Percentiles rank a stretch among this genome's conserved stretches.
These are phyloP conservation scores for Drosophila pegasa DNA, from an alignment of 2,888 invertebrate genomes.

Conservation along the genomic window DNA sequence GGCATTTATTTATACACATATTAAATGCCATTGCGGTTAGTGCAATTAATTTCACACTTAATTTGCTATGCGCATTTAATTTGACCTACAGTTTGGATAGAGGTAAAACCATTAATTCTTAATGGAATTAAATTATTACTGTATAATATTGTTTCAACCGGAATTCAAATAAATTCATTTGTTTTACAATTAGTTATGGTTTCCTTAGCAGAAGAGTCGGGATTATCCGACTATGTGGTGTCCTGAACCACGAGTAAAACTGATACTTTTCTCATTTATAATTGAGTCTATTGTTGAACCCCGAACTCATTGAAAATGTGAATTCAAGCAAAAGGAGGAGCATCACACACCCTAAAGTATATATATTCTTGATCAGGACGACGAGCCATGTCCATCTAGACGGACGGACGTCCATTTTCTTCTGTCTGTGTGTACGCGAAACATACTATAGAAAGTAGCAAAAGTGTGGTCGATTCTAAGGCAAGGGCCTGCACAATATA, in stretches of 20 bases:
- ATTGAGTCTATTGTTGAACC: too few species aligned
- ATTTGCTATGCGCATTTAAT: conserved; percentile 26
- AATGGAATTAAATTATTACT: conserved; percentile 19
- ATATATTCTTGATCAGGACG: too few species aligned
- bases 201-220: not conserved
- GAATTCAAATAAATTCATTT: not conserved
- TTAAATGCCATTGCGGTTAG: conserved; percentile 1
- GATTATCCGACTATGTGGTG: not conserved
- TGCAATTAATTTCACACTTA: conserved; percentile 42
- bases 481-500: too few species aligned
- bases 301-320: too few species aligned
- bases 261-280: not conserved
- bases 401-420: too few species aligned
- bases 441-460: too few species aligned
- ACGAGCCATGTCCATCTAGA: too few species aligned
- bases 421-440: too few species aligned
- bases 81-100: not conserved
- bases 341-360: too few species aligned
- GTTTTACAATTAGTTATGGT: conserved; percentile 6
- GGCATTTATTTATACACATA: conserved; percentile 2
- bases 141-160: not conserved
- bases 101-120: conserved; percentile 26
- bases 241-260: not conserved
- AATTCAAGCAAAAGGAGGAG: too few species aligned
- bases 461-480: too few species aligned